Base-by-base conservation (phyloP, 2,888 invertebrate species). In the Sarcophaga subvicina region DNA sequence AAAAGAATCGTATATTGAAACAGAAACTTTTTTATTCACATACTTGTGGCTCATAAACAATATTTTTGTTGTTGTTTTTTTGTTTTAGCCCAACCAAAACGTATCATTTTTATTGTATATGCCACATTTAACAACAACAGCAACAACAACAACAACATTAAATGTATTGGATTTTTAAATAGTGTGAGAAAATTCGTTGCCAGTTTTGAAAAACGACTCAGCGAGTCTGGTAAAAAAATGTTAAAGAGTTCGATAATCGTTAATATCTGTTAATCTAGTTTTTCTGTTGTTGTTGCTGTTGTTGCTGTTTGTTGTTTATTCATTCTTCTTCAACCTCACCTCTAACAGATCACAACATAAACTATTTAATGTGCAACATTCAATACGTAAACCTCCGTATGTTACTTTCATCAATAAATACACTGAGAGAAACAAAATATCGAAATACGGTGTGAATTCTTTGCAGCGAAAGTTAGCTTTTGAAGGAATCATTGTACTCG, bases 191-290 rank as follows among this genome's bases (percentile, higher is more conserved):
- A 85, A 85, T 85, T 66, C 76, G 64, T 80, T 80, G 80, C 20
- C 49, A 14, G 49, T 54, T 37, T 37, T 80, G 76, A 72, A 84
- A 80, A 67, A 37, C 66, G 66, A 85, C 76, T 85, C 62, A 66
- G 90, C 14, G 90, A 91, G 90, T 90, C 92, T 91, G 91, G 89
- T 90, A 91, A 91, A 91, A 91, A 91, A 91, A 91, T 91, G 91
- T 92, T 92, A 92, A 93, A 93, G 93, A 93, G 92, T 93, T 92
- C 91, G 93, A 93, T 93, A 92, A 92, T 92, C 93, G 93, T 90
- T 92, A 85, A 80, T 85, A 85, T 85, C 92, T 88, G 88, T 80
- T 80, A 85, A 85, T 85, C 80, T 80, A 85, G 60, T 80, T 75
- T 75, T 59, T 76, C 63, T 80, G 12, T 62, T 62, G 45, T 25